Conservation (phyloP, 2,888 invertebrate genomes). For the Tachina lurida region DNA sequence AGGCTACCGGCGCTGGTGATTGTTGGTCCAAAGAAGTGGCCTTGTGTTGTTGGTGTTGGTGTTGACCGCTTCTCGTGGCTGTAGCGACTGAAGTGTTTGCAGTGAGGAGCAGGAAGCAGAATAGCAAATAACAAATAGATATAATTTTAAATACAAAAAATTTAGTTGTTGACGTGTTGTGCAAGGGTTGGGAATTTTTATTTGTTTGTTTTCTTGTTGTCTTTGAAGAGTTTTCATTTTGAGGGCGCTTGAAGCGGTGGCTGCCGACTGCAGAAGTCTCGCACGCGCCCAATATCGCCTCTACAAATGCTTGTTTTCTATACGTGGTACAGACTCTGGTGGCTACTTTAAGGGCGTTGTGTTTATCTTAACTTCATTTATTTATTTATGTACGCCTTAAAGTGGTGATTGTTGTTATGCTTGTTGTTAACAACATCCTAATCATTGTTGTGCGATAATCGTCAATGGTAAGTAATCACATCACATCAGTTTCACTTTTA, state of each 20-base stretch:
- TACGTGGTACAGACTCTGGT: constrained; percentile 64
- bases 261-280: constrained; percentile 54
- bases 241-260: constrained; percentile 66
- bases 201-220: constrained; percentile 39
- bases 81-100: constrained; percentile 16
- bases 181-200: constrained; percentile 5
- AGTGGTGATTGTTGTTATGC: not conserved
- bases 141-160: constrained; percentile 44
- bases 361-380: constrained; percentile 46
- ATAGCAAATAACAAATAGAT: constrained; percentile 38
- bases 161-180: not conserved
- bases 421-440: constrained; percentile 39
- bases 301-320: constrained; percentile 66
- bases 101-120: not conserved
- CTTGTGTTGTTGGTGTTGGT: constrained; percentile 13
- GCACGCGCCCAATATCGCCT: constrained; percentile 69
- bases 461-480: constrained; percentile 56
- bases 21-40: constrained; percentile 31
- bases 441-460: constrained; percentile 16
- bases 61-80: not conserved
- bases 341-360: constrained; percentile 62
- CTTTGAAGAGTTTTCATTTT: constrained; percentile 39
- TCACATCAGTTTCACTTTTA: constrained; percentile 55
- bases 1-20: constrained; percentile 51
- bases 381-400: constrained; percentile 48